Base-by-base conservation (phyloP, 2,113 vertebrate species). In the Pollachius pollachius region DNA sequence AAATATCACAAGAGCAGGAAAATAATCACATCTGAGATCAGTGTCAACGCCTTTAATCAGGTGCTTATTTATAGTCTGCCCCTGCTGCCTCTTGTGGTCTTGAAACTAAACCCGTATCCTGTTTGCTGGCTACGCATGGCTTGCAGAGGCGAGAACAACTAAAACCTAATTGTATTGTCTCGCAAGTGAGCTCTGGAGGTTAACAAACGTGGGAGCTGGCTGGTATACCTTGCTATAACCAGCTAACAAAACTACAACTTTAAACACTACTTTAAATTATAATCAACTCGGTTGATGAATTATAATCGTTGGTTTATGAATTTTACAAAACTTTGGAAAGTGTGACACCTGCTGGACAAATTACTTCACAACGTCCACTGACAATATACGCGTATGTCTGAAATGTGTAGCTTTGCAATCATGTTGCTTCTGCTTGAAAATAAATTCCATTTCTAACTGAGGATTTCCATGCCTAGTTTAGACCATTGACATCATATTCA, bases 11-110 rank as follows among this genome's bases (percentile, higher is more conserved):
- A 1, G 65, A 62, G 34, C 16, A 17, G 15, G 60, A 27, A 68
- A 61, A 76, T 57, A 67, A 76, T 69, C 70, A 56, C 64, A 71
- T 65, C 64, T 48, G 41, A 62, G 71, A 54, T 74, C 71, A 52
- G 61, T 71, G 74, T 84, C 82, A 84, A n/a, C 79, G 30, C 72
- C 76, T 77, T 77, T 77, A 81, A 81, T 75, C 64, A 73, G 68
- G 64, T 79, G 74, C 64, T 77, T 79, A 73, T 84, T 75, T 79
- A 79, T 70, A 76, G 79, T 71, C 62, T 0, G 16, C 15, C 56
- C 62, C 16, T n/a, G 37, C 27, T 59, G 72, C 41, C 62, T 77
- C 52, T 67, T 70, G 62, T 69, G 67, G 72, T 73, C 60, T 12
- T 48, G 8, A 0, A 54, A 66, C 48, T 66, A 62, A 65, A 30